Percentiles rank a stretch among this genome's conserved stretches.
These are phyloP conservation scores for Hofmannophila pseudospretella DNA, from an alignment of 2,888 invertebrate species.

Conservation along the genomic window DNA sequence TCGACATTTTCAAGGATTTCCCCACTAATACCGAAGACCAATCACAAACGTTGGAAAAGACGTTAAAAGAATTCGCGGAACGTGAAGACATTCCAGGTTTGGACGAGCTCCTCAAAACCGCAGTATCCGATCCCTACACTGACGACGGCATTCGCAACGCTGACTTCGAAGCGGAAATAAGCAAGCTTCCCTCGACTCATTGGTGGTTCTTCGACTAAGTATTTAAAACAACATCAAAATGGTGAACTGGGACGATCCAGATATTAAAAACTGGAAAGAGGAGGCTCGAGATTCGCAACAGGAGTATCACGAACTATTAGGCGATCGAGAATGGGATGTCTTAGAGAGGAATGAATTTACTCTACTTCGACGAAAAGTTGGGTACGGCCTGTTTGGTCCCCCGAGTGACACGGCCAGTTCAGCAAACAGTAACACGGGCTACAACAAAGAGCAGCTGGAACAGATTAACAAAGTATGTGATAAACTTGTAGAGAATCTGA, in stretches of 20 bases:
- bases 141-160: slow-evolving; percentile 5
- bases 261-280: slow-evolving; percentile 6
- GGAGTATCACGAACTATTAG: slow-evolving; percentile 7
- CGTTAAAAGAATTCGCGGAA: slow-evolving; percentile 4
- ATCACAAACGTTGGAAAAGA: background rate
- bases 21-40: background rate
- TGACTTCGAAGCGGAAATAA: slow-evolving; percentile 3
- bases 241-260: slow-evolving; percentile 9
- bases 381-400: slow-evolving; percentile 9
- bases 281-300: slow-evolving; percentile 5
- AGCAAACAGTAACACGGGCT: slow-evolving; percentile 6
- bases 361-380: slow-evolving; percentile 8
- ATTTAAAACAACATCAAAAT: slow-evolving; percentile 1
- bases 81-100: slow-evolving; percentile 5
- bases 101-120: slow-evolving; percentile 6
- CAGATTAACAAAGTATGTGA: slow-evolving; percentile 9
- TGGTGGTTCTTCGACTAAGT: slow-evolving; percentile 9
- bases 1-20: slow-evolving; percentile 4
- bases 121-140: slow-evolving; percentile 3
- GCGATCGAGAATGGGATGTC: slow-evolving; percentile 9
- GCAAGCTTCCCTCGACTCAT: slow-evolving; percentile 6
- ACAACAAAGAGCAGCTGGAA: slow-evolving; percentile 6
- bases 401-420: slow-evolving; percentile 1
- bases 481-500: slow-evolving; percentile 6
- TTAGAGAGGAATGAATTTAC: slow-evolving; percentile 4